Percentiles rank a stretch among this genome's conserved stretches.
These are phyloP conservation scores for Mimumesa dahlbomi DNA, from an alignment of 2,888 invertebrate genomes.

Conservation along the genomic window DNA sequence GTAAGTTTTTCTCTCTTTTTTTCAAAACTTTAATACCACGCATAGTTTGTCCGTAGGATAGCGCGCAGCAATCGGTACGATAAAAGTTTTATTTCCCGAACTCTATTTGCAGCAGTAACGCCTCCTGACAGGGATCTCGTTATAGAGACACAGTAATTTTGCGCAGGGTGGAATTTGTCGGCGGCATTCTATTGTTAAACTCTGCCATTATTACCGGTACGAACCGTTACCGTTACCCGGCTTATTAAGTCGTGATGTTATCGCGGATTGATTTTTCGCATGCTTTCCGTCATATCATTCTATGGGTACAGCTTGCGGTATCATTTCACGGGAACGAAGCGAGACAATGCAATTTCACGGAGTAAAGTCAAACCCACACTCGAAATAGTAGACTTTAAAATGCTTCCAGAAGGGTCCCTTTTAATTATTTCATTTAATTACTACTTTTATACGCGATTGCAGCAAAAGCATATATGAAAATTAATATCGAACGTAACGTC, in stretches of 20 bases:
- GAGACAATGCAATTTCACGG: too few species aligned
- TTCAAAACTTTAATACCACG: too few species aligned
- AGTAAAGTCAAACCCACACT: too few species aligned
- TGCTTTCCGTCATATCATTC: too few species aligned
- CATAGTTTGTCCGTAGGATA: too few species aligned
- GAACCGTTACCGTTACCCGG: background rate
- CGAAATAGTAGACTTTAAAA: too few species aligned
- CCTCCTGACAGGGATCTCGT: constrained; percentile 18
- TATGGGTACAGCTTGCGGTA: too few species aligned
- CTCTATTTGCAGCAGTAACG: background rate
- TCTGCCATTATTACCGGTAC: background rate
- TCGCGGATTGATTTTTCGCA: background rate
- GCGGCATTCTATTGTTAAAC: background rate
- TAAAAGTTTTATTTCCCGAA: background rate
- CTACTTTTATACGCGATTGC: too few species aligned
- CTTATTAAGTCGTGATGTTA: background rate
- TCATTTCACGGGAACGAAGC: too few species aligned
- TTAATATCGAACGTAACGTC: background rate
- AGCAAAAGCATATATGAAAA: too few species aligned
- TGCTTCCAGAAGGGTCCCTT: background rate
- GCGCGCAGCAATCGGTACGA: background rate
- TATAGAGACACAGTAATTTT: constrained; percentile 15
- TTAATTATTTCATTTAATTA: background rate
- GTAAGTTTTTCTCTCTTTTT: too few species aligned
- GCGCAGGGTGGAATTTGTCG: background rate